These are phyloP conservation scores for Cossypha caffra DNA, from an alignment of 2,797 vertebrate species.

Conservation along the genomic window DNA sequence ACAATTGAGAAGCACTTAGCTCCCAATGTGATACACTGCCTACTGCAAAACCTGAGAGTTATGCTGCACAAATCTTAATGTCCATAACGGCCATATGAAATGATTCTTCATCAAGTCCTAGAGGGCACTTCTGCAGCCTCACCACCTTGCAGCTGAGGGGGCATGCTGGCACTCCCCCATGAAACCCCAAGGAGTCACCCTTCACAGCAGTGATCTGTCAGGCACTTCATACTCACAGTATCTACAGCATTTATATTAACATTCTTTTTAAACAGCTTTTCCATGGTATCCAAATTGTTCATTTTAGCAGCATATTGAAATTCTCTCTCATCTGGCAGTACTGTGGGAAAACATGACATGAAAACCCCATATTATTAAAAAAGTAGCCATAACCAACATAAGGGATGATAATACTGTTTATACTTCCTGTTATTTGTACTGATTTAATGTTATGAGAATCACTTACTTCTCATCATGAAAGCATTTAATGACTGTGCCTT, in stretches of 20 bases:
- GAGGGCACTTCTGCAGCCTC: neutral
- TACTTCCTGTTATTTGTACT: neutral
- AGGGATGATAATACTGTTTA: neutral
- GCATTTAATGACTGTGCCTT: neutral
- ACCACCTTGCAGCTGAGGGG: neutral
- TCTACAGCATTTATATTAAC: conserved; percentile 88
- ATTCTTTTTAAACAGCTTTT: conserved; percentile 78
- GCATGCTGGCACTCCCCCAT: neutral
- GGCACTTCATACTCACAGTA: conserved; percentile 77
- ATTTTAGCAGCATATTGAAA: conserved; percentile 90
- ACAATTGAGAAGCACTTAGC: neutral
- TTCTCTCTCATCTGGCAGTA: conserved; percentile 85
- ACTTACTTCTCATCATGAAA: neutral
- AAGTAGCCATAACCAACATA: neutral
- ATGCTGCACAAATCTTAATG: neutral
- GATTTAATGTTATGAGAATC: neutral
- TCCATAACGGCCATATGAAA: rapidly evolving
- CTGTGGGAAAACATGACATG: conserved; percentile 72
- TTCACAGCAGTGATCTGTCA: neutral
- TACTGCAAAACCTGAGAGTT: neutral
- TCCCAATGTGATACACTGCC: neutral
- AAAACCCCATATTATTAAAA: neutral
- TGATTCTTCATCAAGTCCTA: neutral
- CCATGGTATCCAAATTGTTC: conserved; percentile 87
- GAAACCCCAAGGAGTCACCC: neutral